Evolutionary conservation across 1,140 invertebrate genomes (phyloP).

Genomic region (Teleogryllus occipitalis): DNA sequence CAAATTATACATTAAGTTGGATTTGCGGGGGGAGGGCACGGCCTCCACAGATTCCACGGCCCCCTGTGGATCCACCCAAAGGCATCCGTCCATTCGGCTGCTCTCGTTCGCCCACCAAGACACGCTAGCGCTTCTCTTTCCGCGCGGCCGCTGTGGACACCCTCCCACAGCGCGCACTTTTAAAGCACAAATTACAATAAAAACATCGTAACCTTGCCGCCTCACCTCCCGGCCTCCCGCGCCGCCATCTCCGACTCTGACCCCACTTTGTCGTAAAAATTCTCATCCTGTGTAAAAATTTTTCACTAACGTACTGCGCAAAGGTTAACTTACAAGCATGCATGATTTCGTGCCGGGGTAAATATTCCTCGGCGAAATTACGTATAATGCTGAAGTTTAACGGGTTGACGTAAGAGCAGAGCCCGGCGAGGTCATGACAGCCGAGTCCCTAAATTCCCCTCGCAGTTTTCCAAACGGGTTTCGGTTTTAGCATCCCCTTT

Average conservation of each 20-base stretch:
- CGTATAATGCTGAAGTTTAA: no score
- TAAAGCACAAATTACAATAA: not conserved
- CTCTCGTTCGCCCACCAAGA: no score
- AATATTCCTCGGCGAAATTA: not conserved
- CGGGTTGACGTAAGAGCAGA: no score
- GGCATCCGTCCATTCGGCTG: no score
- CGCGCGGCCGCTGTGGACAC: not conserved
- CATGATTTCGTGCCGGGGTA: not conserved
- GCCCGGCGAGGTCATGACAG: not conserved
- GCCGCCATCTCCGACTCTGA: not conserved
- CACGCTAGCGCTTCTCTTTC: no score
- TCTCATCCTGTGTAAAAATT: not conserved
- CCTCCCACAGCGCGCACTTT: not conserved
- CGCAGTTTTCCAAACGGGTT: not conserved
- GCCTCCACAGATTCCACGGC: no score
- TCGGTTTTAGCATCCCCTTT: not conserved
- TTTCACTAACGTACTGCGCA: not conserved
- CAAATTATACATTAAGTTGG: no score
- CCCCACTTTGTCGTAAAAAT: not conserved
- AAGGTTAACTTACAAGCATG: constrained; percentile 4
- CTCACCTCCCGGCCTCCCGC: not conserved
- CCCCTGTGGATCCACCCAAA: no score
- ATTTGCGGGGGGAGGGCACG: no score
- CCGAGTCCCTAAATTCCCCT: not conserved
- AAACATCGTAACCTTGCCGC: not conserved